A percentile compares a stretch with the other conserved stretches of the same genome.
phyloP scores from a whole-genome alignment of 1,140 invertebrate genomes.

The Bombus terrestris region DNA sequence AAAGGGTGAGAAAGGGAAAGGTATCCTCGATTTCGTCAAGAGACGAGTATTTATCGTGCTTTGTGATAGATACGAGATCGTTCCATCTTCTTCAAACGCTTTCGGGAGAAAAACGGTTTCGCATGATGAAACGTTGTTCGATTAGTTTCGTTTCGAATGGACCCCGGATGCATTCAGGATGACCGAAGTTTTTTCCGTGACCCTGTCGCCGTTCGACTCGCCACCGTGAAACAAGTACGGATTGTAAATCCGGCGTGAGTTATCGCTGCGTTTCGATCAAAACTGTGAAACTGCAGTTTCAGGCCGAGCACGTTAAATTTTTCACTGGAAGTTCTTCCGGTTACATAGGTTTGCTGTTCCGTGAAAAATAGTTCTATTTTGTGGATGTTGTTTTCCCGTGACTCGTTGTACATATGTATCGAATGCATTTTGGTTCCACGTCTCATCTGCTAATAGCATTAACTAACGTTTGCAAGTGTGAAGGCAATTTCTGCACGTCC shows the following conservation, averaged over 20 bases:
- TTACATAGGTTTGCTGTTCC: constrained; percentile 53
- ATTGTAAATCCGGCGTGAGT: constrained; percentile 50
- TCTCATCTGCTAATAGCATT: constrained; percentile 9
- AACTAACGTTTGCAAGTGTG: neutral
- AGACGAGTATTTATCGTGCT: neutral
- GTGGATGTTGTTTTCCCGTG: constrained; percentile 26
- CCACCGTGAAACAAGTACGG: constrained; percentile 48
- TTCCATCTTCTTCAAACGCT: constrained; percentile 4
- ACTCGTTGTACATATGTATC: constrained; percentile 5
- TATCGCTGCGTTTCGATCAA: constrained; percentile 60
- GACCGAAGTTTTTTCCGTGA: constrained; percentile 29
- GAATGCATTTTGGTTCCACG: neutral
- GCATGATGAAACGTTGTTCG: constrained; percentile 49
- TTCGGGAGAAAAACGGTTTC: neutral
- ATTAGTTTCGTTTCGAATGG: constrained; percentile 34
- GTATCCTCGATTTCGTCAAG: neutral
- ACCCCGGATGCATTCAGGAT: constrained; percentile 33
- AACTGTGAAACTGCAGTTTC: constrained; percentile 58
- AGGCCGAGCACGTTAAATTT: constrained; percentile 54
- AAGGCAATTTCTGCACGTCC: neutral
- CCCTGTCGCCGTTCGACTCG: constrained; percentile 40
- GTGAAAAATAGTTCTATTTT: constrained; percentile 60
- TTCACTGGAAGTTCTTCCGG: constrained; percentile 58
- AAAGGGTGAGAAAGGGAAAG: neutral
- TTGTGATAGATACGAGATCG: neutral